Evolutionary conservation across 2,797 vertebrate genomes (phyloP), one percentile per base, ranked within the genome.

Genomic region (Siniperca undulata): DNA sequence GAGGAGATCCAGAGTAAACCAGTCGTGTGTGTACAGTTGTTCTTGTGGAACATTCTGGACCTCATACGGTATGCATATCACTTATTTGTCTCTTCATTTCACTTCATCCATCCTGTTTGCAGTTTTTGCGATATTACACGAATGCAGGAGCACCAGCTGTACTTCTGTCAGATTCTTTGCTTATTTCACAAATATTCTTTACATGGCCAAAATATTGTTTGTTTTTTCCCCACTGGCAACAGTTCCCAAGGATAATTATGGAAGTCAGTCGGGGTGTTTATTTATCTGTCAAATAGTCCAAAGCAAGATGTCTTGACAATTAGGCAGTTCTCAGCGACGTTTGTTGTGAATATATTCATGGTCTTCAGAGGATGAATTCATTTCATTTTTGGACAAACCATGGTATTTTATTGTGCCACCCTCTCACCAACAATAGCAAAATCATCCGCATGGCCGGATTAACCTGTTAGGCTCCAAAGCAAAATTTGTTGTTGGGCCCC

Each of bases 1-100:
- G 98, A 99, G 89, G 97, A 98, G 88, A 84, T 99, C 81, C 98
- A 98, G 94, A 97, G 95, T 70, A 97, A 97, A 94, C 96, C 95
- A 0, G 79, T 98, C 0, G 97, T 99, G 74, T 98, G 97, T 80
- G 84, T 95, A 64, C 95, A 96, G 91, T 97, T 99, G 94, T 96
- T 97, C 93, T 91, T 98, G 76, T 99, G 98, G 98, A 98, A 97
- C 88, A 91, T 97, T 36, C 77, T 97, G 90, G 97, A 97, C 85
- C 94, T 98, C 27, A 78, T 97, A 78, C 95, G 97, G 98, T 98
- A 93, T 12, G 34, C 1, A 20, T 16, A 10, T 13, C 42, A 27
- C 46, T 24, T 4, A 27, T 8, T 13, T 2, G 0, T 16, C 11
- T 36, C 62, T 46, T 52, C 9, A 16, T 24, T 16, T 40, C 9